Evolutionary conservation across 2,888 invertebrate species (phyloP).

Genomic region (Pollenia labialis): DNA sequence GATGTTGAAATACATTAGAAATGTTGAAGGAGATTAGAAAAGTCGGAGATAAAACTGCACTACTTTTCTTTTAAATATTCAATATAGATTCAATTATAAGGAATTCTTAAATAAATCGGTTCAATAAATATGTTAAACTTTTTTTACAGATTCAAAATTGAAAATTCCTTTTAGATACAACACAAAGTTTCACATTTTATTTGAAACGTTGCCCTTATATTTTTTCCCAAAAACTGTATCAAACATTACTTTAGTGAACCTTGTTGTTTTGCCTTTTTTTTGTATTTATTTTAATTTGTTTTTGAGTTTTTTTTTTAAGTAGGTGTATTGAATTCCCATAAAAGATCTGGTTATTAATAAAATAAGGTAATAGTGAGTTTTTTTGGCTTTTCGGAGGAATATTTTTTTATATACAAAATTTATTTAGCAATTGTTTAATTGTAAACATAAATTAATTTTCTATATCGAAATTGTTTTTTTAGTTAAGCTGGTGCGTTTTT

Average conservation of each 20-base stretch:
- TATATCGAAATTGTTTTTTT: neutral
- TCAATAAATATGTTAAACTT: too few species aligned
- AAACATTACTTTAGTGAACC: neutral
- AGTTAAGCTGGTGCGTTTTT: constrained; percentile 21
- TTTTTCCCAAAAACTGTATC: neutral
- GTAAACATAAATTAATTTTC: neutral
- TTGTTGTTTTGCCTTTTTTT: neutral
- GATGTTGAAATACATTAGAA: too few species aligned
- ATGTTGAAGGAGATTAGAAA: too few species aligned
- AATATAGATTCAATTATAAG: too few species aligned
- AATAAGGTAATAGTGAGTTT: constrained; percentile 37
- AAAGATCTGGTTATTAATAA: constrained; percentile 31
- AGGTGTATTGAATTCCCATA: constrained; percentile 46
- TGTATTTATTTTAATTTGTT: constrained; percentile 1
- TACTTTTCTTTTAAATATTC: too few species aligned
- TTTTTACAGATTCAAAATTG: too few species aligned
- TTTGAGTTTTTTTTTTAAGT: constrained; percentile 24
- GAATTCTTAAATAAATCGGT: too few species aligned
- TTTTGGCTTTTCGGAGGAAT: neutral
- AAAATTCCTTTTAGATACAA: too few species aligned
- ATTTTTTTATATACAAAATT: neutral
- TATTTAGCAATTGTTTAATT: too few species aligned
- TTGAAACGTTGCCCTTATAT: too few species aligned
- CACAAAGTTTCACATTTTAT: too few species aligned
- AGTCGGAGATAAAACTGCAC: too few species aligned